Percentiles rank a stretch among this genome's conserved stretches.
These are phyloP conservation scores for Taphrorychus bicolor DNA, from an alignment of 2,888 invertebrate genomes.

Conservation along the genomic window DNA sequence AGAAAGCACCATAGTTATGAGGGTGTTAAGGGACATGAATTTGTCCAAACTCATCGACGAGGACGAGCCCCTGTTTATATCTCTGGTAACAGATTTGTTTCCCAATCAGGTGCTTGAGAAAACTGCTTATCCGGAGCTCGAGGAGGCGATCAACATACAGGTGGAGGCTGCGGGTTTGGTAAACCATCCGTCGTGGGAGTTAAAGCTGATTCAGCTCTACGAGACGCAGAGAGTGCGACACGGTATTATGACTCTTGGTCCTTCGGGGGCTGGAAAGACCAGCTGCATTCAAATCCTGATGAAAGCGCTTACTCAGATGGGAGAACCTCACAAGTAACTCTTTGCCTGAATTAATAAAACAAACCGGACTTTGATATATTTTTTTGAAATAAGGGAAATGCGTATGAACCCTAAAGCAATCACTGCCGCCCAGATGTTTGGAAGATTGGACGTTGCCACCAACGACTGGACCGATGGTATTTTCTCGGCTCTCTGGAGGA, in stretches of 20 bases:
- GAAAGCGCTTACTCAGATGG: conserved; percentile 87
- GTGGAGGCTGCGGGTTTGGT: conserved; percentile 82
- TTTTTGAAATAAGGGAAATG: conserved; percentile 84
- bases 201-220: conserved; percentile 94
- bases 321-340: conserved; percentile 77
- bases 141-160: conserved; percentile 85
- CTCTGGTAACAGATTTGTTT: conserved; percentile 93
- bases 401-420: conserved; percentile 98
- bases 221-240: conserved; percentile 95
- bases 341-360: neutral
- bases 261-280: conserved; percentile 94
- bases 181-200: conserved; percentile 93
- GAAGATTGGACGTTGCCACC: conserved; percentile 93
- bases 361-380: neutral
- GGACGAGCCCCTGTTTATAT: conserved; percentile 97
- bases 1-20: conserved; percentile 96
- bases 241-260: conserved; percentile 95
- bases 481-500: conserved; percentile 95
- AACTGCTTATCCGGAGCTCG: conserved; percentile 87
- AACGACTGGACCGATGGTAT: conserved; percentile 99
- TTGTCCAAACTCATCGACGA: conserved; percentile 96
- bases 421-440: conserved; percentile 98
- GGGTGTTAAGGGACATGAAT: conserved; percentile 97
- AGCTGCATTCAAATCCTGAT: conserved; percentile 89
- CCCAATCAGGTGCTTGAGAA: conserved; percentile 94